Evolutionary conservation across 2,113 vertebrate species (phyloP).

Genomic region (Marmota monax): DNA sequence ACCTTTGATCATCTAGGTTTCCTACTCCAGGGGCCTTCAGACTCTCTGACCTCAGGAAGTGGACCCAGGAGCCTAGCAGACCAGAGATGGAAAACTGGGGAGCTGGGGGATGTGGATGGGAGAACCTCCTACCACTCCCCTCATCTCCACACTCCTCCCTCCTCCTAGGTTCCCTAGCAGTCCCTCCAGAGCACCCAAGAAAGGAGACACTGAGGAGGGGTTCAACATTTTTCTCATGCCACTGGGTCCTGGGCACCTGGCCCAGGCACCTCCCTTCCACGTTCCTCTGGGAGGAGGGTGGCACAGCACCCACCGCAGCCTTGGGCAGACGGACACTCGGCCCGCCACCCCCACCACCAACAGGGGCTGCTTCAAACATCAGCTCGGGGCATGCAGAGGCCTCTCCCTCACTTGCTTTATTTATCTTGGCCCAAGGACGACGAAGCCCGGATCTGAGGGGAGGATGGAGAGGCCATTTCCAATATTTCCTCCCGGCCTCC

Average conservation of each 20-base stretch:
- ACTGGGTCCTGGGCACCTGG: not conserved
- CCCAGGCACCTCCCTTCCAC: not conserved
- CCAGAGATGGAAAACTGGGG: not conserved
- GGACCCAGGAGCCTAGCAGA: not conserved
- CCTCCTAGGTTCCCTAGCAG: not conserved
- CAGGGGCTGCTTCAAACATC: slow-evolving; percentile 48
- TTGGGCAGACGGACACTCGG: not conserved
- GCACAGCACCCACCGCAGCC: not conserved
- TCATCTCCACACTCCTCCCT: not conserved
- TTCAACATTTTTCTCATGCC: not conserved
- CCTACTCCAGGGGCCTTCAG: not conserved
- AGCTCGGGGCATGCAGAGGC: slow-evolving; percentile 76
- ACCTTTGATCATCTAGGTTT: not conserved
- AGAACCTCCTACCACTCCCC: not conserved
- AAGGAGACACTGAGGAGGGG: not conserved
- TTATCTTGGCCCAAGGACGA: slow-evolving; percentile 86
- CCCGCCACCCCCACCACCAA: accelerated
- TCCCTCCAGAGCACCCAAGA: not conserved
- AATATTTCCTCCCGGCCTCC: slow-evolving; percentile 79
- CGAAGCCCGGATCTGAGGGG: slow-evolving; percentile 78
- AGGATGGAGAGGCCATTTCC: slow-evolving; percentile 82
- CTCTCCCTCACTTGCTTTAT: slow-evolving; percentile 85
- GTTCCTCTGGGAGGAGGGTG: not conserved
- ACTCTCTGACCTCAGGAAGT: not conserved
- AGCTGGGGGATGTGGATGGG: not conserved